phyloP scores from a whole-genome alignment of 2,113 vertebrate genomes.

The Psilopsiagon aurifrons region DNA sequence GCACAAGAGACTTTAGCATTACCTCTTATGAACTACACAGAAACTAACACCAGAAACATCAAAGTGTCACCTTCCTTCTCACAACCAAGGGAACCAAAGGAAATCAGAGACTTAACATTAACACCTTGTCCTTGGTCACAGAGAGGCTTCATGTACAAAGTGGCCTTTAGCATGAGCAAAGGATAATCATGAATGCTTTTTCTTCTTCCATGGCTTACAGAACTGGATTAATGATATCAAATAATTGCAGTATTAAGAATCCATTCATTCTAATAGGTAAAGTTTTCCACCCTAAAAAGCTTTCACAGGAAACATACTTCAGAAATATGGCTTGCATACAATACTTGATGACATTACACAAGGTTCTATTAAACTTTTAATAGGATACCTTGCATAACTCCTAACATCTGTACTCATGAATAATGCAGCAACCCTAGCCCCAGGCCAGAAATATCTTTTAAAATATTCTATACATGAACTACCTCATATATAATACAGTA shows the following conservation, averaged over 20 bases:
- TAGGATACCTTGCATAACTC: neutral
- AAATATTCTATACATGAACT: neutral
- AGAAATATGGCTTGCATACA: neutral
- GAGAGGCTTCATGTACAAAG: neutral
- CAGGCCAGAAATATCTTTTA: neutral
- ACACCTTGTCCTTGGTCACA: neutral
- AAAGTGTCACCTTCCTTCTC: neutral
- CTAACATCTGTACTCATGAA: neutral
- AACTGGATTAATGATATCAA: neutral
- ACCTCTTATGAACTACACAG: neutral
- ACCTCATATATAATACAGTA: neutral
- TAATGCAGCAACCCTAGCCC: neutral
- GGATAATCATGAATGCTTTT: neutral
- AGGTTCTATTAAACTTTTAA: neutral
- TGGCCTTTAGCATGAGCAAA: neutral
- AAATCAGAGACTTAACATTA: neutral
- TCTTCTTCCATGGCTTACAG: neutral
- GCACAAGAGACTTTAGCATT: neutral
- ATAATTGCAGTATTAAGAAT: neutral
- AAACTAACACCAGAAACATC: neutral
- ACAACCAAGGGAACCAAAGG: neutral
- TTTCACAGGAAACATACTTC: neutral
- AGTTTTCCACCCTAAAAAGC: neutral
- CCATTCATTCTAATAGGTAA: neutral
- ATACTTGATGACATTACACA: neutral